Base-by-base conservation (phyloP, 2,888 invertebrate genomes). In the Plagodis dolabraria region DNA sequence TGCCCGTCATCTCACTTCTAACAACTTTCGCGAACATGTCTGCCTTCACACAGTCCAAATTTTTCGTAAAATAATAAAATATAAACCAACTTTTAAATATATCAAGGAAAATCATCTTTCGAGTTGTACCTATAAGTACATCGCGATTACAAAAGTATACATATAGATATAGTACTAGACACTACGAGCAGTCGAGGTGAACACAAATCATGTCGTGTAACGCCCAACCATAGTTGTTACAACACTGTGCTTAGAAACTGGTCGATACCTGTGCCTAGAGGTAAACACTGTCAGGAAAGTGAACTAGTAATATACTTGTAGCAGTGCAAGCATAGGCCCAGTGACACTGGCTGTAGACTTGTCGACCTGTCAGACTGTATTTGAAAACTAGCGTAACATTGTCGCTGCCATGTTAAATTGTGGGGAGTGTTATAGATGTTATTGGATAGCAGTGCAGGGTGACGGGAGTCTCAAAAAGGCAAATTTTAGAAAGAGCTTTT, bases 161-260 rank as follows among this genome's bases (percentile, higher is more conserved):
- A 22, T 22, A 1, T 2, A 22, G 22, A 22, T 22, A 22, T 22
- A 22, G 22, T 22, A 22, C n/a, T n/a, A n/a, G n/a, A n/a, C 22
- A 42, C 46, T 33, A 35, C 33, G 63, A 66, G 57, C 55, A 54
- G 66, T 58, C 65, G 70, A 54, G 53, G 47, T 65, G 68, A 68
- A 35, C 69, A 77, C 75, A 76, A 77, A 77, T 77, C 76, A 77
- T 74, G 65, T 63, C 59, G 34, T 49, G 68, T 53, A 56, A 67
- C 76, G 72, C 76, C 77, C 72, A 53, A 46, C 59, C 59, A 61
- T 67, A 61, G 63, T 63, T 43, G 58, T 63, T 61, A 43, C 63
- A 40, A 61, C 60, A 65, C 44, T 12, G 48, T 38, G 45, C 48
- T 60, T 56, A 12, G 57, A 58, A 65, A 60, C 48, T 47, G 50